Evolutionary conservation across 2,888 invertebrate genomes (phyloP), one percentile per base, ranked within the genome.

Genomic region (Scaptomyza polygonia): DNA sequence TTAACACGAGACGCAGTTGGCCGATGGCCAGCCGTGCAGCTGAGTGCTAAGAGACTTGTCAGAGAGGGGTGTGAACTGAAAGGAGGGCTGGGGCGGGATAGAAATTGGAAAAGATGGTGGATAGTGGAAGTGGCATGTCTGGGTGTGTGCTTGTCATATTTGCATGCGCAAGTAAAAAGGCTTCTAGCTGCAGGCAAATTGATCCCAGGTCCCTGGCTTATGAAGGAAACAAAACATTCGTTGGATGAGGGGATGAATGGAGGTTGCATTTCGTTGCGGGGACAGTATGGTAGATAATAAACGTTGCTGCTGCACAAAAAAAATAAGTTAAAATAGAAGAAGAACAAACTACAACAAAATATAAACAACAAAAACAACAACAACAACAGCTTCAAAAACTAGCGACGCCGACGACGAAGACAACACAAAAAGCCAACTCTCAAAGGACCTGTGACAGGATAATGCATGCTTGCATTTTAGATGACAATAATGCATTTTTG

Each of bases 371-470:
- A 56, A 21, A 21, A 21, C 1, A 21, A 67, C 51, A 54, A 36
- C 45, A 67, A 58, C 56, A 51, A 34, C 47, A 67, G 56, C 68
- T 67, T 56, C 42, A 58, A 63, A 63, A 40, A 78, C 71, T 27
- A 57, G 43, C 52, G 49, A 34, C 34, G 34, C 7, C 14, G 39
- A 9, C 39, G 39, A 40, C 67, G 72, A 71, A 40, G 55, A 59
- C 74, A 71, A 63, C 68, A 77, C 72, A 88, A 86, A 75, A 88
- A 78, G 77, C 67, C 78, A 89, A 84, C 72, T 89, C 89, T 88
- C 89, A 83, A 87, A 90, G 90, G 89, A 89, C 86, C 89, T 89
- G 87, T 89, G 90, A 90, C 89, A 89, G 89, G 89, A 90, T 90
- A 89, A 90, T 89, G 89, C 91, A 90, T 89, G 80, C 88, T 88